Conservation (phyloP, 2,113 vertebrate genomes). For the Chloebia gouldiae region DNA sequence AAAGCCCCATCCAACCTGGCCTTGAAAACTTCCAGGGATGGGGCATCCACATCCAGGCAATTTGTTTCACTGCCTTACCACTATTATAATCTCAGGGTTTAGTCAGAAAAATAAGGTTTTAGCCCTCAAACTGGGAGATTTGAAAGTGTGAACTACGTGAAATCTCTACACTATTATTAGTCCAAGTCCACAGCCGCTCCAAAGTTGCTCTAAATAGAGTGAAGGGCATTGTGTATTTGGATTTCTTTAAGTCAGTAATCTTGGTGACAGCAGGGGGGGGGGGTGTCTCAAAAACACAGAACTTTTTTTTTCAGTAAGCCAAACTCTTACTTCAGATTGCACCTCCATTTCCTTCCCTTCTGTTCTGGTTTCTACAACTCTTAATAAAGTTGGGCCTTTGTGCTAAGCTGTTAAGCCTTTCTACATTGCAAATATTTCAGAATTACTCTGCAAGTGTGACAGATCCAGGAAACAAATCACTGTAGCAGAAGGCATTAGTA, state of each 20-base stretch:
- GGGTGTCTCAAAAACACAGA: background rate
- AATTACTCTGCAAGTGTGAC: background rate
- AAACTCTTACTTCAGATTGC: background rate
- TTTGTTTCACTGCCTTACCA: background rate
- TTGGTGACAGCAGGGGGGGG: fast-evolving
- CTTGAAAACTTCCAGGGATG: background rate
- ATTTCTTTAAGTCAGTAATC: background rate
- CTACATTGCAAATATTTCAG: background rate
- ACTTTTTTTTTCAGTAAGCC: background rate
- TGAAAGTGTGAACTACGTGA: background rate
- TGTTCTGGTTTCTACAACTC: background rate
- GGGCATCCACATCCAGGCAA: background rate
- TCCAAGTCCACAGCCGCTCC: background rate
- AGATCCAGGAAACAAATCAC: background rate
- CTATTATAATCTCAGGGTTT: background rate
- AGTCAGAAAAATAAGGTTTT: background rate
- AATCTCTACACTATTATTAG: background rate
- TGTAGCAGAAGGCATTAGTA: background rate
- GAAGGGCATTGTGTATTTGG: background rate
- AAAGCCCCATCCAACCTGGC: background rate
- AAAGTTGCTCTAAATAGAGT: background rate
- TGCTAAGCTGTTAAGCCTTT: background rate
- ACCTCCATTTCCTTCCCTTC: background rate
- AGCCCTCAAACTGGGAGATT: background rate
- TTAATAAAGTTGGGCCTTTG: background rate